Conservation (phyloP, 2,888 invertebrate genomes). For the Gasteruption jaculator region DNA sequence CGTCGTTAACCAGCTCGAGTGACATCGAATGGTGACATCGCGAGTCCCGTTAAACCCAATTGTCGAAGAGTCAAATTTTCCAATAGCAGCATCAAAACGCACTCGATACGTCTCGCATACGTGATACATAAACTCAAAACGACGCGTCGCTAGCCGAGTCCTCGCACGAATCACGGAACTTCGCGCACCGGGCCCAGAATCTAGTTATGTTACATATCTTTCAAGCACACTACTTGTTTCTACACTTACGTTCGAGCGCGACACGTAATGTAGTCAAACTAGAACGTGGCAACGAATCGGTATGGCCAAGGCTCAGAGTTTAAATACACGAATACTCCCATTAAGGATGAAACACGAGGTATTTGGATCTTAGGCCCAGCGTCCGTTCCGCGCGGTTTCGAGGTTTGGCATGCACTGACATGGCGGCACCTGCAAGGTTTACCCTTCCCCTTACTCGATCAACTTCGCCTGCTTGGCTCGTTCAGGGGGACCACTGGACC, state of each 20-base stretch:
- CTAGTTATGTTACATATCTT: no score
- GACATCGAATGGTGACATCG: no score
- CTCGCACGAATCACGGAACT: slow-evolving; percentile 23
- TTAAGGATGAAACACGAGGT: slow-evolving; percentile 28
- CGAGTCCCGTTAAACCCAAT: no score
- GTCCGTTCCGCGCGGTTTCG: slow-evolving; percentile 48
- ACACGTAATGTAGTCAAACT: no score
- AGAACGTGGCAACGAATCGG: slow-evolving; percentile 6
- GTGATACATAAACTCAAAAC: slow-evolving; percentile 10
- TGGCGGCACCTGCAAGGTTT: slow-evolving; percentile 51
- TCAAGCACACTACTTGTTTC: no score
- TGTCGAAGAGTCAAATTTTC: no score
- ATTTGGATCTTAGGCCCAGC: slow-evolving; percentile 38
- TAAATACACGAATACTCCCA: no score
- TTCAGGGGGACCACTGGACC: slow-evolving; percentile 39
- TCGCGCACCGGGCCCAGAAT: no score
- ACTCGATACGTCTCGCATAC: slow-evolving; percentile 4
- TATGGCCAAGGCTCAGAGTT: no score
- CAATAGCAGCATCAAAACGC: slow-evolving; percentile 1
- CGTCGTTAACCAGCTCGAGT: no score
- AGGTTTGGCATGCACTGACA: slow-evolving; percentile 52
- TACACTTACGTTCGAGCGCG: no score
- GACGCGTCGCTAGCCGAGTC: slow-evolving; percentile 23
- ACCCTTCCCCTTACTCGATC: slow-evolving; percentile 41
- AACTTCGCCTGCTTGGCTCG: slow-evolving; percentile 33